Conservation (phyloP, 2,888 invertebrate genomes). For the Oligia latruncula region DNA sequence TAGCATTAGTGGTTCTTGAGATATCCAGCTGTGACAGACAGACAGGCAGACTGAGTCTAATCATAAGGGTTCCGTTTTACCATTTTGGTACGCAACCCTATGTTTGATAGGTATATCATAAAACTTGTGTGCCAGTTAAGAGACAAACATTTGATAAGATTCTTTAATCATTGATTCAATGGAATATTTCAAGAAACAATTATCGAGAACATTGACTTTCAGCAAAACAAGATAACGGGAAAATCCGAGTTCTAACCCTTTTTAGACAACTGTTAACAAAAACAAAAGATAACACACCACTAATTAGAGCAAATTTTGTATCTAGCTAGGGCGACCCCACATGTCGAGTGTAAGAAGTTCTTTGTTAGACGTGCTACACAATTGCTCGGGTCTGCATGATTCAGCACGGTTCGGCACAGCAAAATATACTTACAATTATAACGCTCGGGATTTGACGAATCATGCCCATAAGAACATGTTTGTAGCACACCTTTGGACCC, state of each 20-base stretch:
- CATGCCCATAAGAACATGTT: too few relatives aligned
- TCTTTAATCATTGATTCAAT: conserved; percentile 38
- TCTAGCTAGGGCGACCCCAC: not conserved
- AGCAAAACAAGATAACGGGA: conserved; percentile 45
- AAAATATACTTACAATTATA: not conserved
- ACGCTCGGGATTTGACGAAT: too few relatives aligned
- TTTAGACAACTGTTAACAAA: not conserved
- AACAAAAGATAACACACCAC: not conserved
- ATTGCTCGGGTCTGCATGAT: not conserved
- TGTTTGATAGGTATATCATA: not conserved
- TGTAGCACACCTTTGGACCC: not conserved
- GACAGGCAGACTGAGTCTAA: too few relatives aligned
- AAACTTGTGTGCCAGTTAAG: not conserved
- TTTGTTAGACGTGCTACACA: too few relatives aligned
- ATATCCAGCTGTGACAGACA: too few relatives aligned
- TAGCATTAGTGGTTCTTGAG: too few relatives aligned
- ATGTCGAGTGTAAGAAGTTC: not conserved
- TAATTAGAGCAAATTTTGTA: not conserved
- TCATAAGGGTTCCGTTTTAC: too few relatives aligned
- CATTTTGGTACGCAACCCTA: too few relatives aligned
- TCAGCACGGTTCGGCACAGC: not conserved
- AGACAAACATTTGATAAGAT: conserved; percentile 35
- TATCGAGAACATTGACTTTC: conserved; percentile 5
- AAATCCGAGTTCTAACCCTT: not conserved
- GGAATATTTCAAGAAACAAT: conserved; percentile 49